Conservation (phyloP, 2,113 vertebrate genomes). For the Platysteira castanea region DNA sequence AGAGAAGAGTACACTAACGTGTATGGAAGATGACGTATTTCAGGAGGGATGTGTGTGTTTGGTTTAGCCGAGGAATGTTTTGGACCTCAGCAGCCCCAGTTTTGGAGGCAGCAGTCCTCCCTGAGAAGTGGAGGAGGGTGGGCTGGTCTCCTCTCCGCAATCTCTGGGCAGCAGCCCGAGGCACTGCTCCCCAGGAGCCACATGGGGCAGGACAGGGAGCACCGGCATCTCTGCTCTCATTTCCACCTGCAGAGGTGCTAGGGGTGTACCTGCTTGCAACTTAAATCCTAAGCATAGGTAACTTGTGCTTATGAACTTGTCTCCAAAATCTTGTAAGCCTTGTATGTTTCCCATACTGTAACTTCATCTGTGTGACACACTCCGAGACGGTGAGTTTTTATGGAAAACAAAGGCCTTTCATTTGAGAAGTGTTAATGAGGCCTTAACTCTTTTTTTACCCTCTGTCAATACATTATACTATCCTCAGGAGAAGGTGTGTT, state of each 20-base stretch:
- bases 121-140: not conserved
- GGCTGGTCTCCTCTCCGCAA: not conserved
- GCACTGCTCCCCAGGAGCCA: accelerated
- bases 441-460: not conserved
- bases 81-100: not conserved
- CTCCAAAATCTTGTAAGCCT: not conserved
- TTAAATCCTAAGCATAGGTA: not conserved
- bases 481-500: not conserved
- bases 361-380: not conserved
- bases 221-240: not conserved
- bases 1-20: not conserved
- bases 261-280: not conserved
- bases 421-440: not conserved
- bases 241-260: not conserved
- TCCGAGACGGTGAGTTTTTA: not conserved
- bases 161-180: not conserved
- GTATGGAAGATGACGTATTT: not conserved
- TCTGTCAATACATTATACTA: not conserved
- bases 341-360: not conserved
- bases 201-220: not conserved
- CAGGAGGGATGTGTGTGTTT: not conserved
- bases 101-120: not conserved
- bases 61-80: not conserved
- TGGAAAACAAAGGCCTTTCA: not conserved
- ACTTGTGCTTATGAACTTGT: not conserved